These are phyloP conservation scores for Tanaodytes sp. DNA, from an alignment of 2,888 invertebrate genomes.

Conservation along the genomic window DNA sequence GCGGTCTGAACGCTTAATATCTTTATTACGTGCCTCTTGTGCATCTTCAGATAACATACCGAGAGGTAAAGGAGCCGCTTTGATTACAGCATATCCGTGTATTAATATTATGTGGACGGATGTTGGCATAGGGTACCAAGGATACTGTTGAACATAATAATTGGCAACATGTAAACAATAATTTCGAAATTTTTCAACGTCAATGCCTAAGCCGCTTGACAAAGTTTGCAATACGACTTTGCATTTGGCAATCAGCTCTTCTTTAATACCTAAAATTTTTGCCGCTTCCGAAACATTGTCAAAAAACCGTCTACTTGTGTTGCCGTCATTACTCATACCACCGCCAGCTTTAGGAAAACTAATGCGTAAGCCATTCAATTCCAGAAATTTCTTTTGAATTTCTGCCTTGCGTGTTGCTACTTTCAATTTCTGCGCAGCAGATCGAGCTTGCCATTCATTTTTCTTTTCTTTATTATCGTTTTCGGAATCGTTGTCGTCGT, in stretches of 20 bases:
- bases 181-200: too few species aligned
- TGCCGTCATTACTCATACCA: conserved; percentile 34
- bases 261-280: conserved; percentile 46
- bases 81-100: conserved; percentile 46
- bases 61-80: conserved; percentile 27
- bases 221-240: conserved; percentile 46
- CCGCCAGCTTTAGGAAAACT: conserved; percentile 7
- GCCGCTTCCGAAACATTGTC: conserved; percentile 28
- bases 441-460: conserved; percentile 63
- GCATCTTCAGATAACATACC: conserved; percentile 39
- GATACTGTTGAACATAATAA: conserved; percentile 27
- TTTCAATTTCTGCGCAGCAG: conserved; percentile 13
- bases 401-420: conserved; percentile 26
- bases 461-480: conserved; percentile 43
- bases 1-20: too few species aligned
- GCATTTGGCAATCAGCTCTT: conserved; percentile 42
- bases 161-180: conserved; percentile 5
- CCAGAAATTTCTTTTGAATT: conserved; percentile 22
- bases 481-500: conserved; percentile 5
- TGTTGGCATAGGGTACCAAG: conserved; percentile 47
- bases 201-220: conserved; percentile 30
- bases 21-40: too few species aligned
- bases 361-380: conserved; percentile 2
- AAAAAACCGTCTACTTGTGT: conserved; percentile 31
- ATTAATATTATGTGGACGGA: conserved; percentile 53